phyloP scores from a whole-genome alignment of 1,140 invertebrate species.

The Wiebesia pumilae region DNA sequence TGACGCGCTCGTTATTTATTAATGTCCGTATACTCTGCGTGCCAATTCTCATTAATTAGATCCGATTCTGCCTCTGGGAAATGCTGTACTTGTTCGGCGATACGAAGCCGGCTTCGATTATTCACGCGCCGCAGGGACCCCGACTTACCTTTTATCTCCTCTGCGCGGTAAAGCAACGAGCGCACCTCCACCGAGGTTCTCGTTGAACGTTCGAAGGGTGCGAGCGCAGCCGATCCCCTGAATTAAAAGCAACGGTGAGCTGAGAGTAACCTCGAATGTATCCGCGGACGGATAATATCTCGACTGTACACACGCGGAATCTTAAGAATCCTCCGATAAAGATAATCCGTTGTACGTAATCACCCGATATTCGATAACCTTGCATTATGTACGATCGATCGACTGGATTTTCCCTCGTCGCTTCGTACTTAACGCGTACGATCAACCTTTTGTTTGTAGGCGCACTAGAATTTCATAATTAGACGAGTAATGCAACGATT shows the following conservation, averaged over 20 bases:
- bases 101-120: neutral
- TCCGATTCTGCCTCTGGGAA: conserved; percentile 27
- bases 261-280: neutral
- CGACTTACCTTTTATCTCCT: no score
- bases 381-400: conserved; percentile 1
- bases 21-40: conserved; percentile 35
- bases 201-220: no score
- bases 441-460: neutral
- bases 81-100: conserved; percentile 21
- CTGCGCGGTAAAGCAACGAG: no score
- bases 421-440: neutral
- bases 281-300: neutral
- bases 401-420: no score
- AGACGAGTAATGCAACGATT: neutral
- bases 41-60: conserved; percentile 43
- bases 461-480: neutral
- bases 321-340: neutral
- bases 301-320: neutral
- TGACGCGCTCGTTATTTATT: conserved; percentile 23
- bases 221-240: no score
- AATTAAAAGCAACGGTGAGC: no score
- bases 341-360: conserved; percentile 3
- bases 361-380: neutral
- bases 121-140: no score
- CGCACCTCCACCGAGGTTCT: no score